Evolutionary conservation across 2,888 invertebrate species (phyloP).

Genomic region (Byasa hedistus): DNA sequence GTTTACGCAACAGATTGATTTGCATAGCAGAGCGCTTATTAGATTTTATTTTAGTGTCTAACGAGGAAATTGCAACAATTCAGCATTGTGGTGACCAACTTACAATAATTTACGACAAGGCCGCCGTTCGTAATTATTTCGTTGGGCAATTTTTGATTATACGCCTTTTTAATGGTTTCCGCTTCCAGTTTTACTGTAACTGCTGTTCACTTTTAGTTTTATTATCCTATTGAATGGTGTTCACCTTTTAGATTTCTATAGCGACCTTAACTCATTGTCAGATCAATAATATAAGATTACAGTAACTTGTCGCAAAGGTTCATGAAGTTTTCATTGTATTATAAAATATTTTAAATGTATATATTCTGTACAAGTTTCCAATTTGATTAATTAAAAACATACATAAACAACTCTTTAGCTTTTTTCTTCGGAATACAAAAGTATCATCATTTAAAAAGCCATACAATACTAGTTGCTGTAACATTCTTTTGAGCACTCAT

Average conservation of each 20-base stretch:
- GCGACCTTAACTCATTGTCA: too few species aligned
- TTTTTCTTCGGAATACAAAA: too few species aligned
- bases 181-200: constrained; percentile 12
- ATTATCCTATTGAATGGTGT: not conserved
- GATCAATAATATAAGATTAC: too few species aligned
- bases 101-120: constrained; percentile 37
- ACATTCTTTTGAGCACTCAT: too few species aligned
- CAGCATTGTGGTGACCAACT: constrained; percentile 36
- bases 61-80: constrained; percentile 51
- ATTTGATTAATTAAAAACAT: too few species aligned
- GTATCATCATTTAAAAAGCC: too few species aligned
- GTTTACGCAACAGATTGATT: constrained; percentile 60
- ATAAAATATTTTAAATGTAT: too few species aligned
- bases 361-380: too few species aligned
- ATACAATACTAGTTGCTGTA: too few species aligned
- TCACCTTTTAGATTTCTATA: not conserved
- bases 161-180: constrained; percentile 15
- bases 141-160: constrained; percentile 38
- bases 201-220: not conserved
- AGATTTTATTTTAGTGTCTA: constrained; percentile 43
- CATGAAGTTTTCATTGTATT: too few species aligned
- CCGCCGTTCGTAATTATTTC: constrained; percentile 33
- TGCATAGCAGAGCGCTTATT: constrained; percentile 64
- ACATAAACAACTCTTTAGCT: too few species aligned
- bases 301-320: too few species aligned